Evolutionary conservation across 1,140 invertebrate species (phyloP).

Genomic region (Arion vulgaris): DNA sequence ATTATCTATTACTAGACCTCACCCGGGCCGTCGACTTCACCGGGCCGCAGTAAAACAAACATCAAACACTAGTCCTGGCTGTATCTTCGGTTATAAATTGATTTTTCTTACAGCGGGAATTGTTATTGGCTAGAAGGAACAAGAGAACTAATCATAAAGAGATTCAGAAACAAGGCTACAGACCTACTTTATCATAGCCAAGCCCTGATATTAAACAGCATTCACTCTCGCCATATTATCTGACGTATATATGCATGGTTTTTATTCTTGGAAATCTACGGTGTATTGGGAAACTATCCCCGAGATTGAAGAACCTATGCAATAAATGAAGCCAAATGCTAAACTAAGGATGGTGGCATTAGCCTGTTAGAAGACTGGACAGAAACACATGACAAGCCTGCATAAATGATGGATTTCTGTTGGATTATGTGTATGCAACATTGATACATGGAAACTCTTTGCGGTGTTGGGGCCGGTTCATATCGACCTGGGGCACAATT

Average conservation of each 20-base stretch:
- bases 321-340: neutral
- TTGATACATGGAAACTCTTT: neutral
- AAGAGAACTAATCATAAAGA: neutral
- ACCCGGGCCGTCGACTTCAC: too few species aligned
- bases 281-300: neutral
- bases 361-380: neutral
- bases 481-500: too few species aligned
- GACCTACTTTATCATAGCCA: neutral
- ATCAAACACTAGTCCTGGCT: too few species aligned
- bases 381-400: neutral
- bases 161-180: neutral
- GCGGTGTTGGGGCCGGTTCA: neutral
- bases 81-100: too few species aligned
- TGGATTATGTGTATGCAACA: constrained; percentile 3
- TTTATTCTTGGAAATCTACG: neutral
- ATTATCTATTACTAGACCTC: too few species aligned
- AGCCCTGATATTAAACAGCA: too few species aligned
- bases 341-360: neutral
- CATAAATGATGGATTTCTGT: neutral
- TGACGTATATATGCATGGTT: neutral
- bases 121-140: too few species aligned
- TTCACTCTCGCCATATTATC: too few species aligned
- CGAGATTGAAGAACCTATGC: neutral
- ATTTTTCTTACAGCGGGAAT: too few species aligned
- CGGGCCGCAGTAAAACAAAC: too few species aligned